phyloP scores from a whole-genome alignment of 2,888 invertebrate species.

The Nephrotoma appendiculata region DNA sequence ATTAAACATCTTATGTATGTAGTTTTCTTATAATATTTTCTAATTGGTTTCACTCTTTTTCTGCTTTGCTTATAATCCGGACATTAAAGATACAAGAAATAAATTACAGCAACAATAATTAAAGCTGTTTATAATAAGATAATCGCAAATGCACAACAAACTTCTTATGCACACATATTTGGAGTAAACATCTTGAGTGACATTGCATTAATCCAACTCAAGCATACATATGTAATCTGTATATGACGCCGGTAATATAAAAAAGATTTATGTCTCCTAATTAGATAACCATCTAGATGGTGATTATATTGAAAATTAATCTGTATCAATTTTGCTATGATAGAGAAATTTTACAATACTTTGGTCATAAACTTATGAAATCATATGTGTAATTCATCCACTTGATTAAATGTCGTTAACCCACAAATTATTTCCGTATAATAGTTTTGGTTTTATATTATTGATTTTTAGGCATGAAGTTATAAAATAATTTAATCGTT shows the following conservation, averaged over 20 bases:
- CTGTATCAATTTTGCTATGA: neutral
- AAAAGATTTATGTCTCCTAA: neutral
- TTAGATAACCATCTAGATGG: neutral
- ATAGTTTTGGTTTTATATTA: neutral
- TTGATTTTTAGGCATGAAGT: neutral
- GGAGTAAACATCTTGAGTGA: neutral
- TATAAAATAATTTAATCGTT: neutral
- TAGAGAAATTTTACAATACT: neutral
- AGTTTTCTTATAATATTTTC: neutral
- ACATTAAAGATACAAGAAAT: neutral
- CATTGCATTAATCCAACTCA: neutral
- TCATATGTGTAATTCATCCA: neutral
- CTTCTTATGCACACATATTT: neutral
- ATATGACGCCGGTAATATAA: no score
- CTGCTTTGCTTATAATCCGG: neutral
- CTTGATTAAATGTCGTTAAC: neutral
- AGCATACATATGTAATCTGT: no score
- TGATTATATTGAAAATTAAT: neutral
- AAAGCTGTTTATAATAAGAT: neutral
- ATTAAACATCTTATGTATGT: neutral
- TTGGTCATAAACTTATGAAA: neutral
- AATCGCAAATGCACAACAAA: neutral
- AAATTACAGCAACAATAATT: neutral
- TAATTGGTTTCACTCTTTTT: neutral
- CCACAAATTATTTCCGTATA: neutral